Percentiles rank a stretch among this genome's conserved stretches.
Evolutionary conservation across 2,888 invertebrate species (phyloP).

Genomic region (Stegana nigrithorax): DNA sequence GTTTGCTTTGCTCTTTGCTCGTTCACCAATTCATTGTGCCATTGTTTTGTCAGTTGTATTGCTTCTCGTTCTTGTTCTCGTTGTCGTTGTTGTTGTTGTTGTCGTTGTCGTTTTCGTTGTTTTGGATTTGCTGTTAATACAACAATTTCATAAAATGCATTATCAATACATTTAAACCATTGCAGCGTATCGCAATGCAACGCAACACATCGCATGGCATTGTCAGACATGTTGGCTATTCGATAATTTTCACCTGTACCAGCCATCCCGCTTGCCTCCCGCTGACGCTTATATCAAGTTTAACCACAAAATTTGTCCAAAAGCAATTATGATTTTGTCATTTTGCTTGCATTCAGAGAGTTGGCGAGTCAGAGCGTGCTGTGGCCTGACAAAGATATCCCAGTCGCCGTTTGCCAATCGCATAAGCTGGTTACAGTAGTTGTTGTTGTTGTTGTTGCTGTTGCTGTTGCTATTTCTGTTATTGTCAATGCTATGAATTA

Average conservation of each 20-base stretch:
- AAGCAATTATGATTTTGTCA: slow-evolving; percentile 64
- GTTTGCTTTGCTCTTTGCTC: no score
- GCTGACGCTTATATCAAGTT: slow-evolving; percentile 22
- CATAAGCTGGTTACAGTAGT: background rate
- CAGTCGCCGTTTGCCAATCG: slow-evolving; percentile 28
- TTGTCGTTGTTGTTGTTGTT: slow-evolving; percentile 23
- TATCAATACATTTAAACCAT: slow-evolving; percentile 62
- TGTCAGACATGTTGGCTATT: slow-evolving; percentile 41
- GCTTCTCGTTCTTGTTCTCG: slow-evolving; percentile 20
- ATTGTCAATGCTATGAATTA: slow-evolving; percentile 18
- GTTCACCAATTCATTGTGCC: background rate
- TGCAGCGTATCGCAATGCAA: no score
- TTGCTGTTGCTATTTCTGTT: slow-evolving; percentile 23
- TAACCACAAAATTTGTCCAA: slow-evolving; percentile 50
- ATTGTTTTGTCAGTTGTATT: no score
- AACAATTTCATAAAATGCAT: slow-evolving; percentile 54
- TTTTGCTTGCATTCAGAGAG: slow-evolving; percentile 39
- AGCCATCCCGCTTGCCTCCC: background rate
- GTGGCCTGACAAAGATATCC: no score
- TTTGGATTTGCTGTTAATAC: slow-evolving; percentile 56
- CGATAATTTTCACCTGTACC: slow-evolving; percentile 23
- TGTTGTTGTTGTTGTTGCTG: slow-evolving; percentile 5
- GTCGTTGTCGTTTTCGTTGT: slow-evolving; percentile 24
- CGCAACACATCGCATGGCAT: no score
- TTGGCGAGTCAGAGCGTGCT: no score